Evolutionary conservation across 2,113 vertebrate species (phyloP).

Genomic region (Myotis brandtii): DNA sequence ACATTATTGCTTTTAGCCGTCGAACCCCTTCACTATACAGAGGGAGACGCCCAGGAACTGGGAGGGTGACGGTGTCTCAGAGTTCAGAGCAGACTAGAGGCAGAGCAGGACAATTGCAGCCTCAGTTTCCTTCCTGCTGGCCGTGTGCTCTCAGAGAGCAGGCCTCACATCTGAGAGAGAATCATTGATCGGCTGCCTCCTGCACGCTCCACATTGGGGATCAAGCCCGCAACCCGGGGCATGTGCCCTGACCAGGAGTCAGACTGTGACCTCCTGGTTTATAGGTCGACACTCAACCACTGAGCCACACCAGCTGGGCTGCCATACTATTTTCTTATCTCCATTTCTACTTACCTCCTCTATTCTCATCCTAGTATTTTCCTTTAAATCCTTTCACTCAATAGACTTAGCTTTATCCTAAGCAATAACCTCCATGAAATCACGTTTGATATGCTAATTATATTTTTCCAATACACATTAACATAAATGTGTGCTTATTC

Average conservation of each 20-base stretch:
- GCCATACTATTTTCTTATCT: not conserved
- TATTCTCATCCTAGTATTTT: not conserved
- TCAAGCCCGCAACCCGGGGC: no score
- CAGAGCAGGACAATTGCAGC: not conserved
- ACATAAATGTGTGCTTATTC: not conserved
- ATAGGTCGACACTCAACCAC: no score
- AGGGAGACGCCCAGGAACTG: not conserved
- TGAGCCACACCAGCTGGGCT: not conserved
- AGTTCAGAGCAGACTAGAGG: not conserved
- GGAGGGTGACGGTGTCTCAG: not conserved
- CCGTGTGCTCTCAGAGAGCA: not conserved
- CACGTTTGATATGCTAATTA: constrained; percentile 11
- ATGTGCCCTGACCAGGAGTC: no score
- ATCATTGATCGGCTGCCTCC: no score
- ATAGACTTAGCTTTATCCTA: constrained; percentile 14
- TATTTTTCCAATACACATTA: constrained; percentile 28
- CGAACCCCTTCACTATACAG: not conserved
- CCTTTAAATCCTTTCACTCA: constrained; percentile 52
- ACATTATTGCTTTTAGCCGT: not conserved
- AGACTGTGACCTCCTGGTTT: no score
- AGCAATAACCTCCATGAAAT: constrained; percentile 55
- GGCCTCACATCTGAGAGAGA: not conserved
- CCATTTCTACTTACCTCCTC: not conserved
- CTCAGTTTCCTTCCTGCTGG: not conserved
- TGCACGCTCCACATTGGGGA: no score